phyloP scores from a whole-genome alignment of 2,888 invertebrate genomes.

The Gastracanthus pulcherrimus region DNA sequence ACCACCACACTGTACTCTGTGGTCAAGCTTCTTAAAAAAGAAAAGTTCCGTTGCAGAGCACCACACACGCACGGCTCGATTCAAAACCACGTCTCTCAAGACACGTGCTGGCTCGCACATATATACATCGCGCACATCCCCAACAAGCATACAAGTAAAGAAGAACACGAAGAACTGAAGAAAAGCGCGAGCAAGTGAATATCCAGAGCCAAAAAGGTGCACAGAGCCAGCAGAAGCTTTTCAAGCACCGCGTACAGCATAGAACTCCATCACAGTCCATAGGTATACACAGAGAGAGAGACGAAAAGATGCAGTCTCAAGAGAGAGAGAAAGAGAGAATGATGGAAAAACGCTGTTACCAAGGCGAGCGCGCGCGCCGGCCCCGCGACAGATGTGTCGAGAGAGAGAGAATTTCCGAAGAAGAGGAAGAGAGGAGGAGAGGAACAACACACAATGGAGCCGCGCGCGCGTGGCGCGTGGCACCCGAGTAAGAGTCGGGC shows the following conservation, averaged over 20 bases:
- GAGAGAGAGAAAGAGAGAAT: background rate
- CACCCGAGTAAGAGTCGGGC: too few relatives aligned
- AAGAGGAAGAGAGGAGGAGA: background rate
- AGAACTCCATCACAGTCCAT: too few relatives aligned
- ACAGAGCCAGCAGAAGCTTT: too few relatives aligned
- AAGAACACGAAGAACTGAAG: background rate
- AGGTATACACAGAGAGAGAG: too few relatives aligned
- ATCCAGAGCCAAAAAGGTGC: too few relatives aligned
- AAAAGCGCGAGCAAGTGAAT: conserved; percentile 1
- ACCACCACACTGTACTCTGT: too few relatives aligned
- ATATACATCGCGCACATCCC: background rate
- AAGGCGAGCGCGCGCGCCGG: background rate
- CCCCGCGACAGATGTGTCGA: background rate
- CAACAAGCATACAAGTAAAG: background rate
- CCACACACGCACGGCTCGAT: background rate
- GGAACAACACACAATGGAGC: background rate
- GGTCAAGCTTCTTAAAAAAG: too few relatives aligned
- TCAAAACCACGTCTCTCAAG: background rate
- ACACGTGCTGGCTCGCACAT: too few relatives aligned
- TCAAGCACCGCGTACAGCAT: too few relatives aligned
- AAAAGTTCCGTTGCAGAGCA: background rate
- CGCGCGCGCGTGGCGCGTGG: conserved; percentile 26
- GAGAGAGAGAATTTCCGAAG: conserved; percentile 9
- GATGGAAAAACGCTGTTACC: conserved; percentile 34
- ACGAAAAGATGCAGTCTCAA: too few relatives aligned